Percentiles rank a stretch among this genome's conserved stretches.
phyloP scores from a whole-genome alignment of 1,140 invertebrate species.

The Druon quercuslanigerum region DNA sequence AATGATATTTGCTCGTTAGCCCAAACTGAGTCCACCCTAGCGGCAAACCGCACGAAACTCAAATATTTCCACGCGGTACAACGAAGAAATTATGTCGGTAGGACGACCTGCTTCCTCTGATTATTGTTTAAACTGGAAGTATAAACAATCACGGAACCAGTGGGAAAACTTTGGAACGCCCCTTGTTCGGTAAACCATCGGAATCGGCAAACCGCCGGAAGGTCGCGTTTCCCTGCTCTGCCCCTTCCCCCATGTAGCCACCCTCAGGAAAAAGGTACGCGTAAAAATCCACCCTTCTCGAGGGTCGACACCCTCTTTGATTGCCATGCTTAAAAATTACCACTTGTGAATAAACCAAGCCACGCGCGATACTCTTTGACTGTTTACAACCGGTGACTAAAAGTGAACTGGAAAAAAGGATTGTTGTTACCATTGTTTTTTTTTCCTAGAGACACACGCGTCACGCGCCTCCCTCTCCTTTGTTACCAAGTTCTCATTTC shows the following conservation, averaged over 20 bases:
- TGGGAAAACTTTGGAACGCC: too few species aligned
- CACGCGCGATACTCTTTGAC: too few species aligned
- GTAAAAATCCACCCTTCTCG: too few species aligned
- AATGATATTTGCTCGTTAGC: constrained; percentile 28
- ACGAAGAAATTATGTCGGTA: not conserved
- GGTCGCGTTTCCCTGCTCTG: not conserved
- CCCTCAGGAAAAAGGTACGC: not conserved
- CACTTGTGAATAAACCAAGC: too few species aligned
- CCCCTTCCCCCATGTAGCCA: not conserved
- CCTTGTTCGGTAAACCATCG: not conserved
- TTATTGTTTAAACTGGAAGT: constrained; percentile 20
- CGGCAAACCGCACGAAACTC: constrained; percentile 1
- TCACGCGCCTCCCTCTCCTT: too few species aligned
- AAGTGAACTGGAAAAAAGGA: too few species aligned
- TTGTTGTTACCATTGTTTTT: too few species aligned
- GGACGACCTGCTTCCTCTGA: not conserved
- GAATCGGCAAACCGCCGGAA: not conserved
- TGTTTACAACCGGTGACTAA: too few species aligned
- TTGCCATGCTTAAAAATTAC: too few species aligned
- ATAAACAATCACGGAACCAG: not conserved
- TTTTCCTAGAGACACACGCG: too few species aligned
- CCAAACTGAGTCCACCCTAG: not conserved
- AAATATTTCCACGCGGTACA: not conserved
- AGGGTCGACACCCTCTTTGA: too few species aligned
- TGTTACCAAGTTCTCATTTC: too few species aligned